These are phyloP conservation scores for Apodemia duryi DNA, from an alignment of 2,888 invertebrate genomes.

Conservation along the genomic window DNA sequence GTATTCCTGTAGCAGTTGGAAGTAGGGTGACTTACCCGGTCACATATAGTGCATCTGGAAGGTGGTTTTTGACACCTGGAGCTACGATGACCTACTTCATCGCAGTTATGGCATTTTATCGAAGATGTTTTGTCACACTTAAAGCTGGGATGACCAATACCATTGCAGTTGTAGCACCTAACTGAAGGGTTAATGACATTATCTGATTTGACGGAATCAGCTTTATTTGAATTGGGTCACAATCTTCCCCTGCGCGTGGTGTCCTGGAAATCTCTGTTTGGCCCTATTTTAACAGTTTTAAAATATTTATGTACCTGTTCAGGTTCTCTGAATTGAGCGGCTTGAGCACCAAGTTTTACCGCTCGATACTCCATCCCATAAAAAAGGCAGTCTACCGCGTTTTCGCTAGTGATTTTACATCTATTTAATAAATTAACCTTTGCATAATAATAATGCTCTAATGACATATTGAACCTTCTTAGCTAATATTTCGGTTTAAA, in stretches of 20 bases:
- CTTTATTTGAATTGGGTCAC: background rate
- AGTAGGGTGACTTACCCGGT: no score
- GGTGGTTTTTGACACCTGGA: no score
- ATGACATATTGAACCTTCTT: conserved; percentile 25
- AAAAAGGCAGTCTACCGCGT: conserved; percentile 28
- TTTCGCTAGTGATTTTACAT: conserved; percentile 25
- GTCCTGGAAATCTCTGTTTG: background rate
- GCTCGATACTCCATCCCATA: conserved; percentile 25
- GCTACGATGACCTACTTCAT: no score
- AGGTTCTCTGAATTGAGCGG: background rate
- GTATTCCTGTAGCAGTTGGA: no score
- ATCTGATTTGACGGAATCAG: background rate
- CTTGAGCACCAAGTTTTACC: conserved; percentile 22
- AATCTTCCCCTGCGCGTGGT: background rate
- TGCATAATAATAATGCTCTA: conserved; percentile 28
- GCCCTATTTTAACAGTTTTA: background rate
- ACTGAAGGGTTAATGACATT: background rate
- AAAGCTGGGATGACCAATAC: background rate
- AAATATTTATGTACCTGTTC: background rate
- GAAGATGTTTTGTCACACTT: background rate
- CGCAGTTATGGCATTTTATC: background rate
- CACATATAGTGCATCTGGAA: no score
- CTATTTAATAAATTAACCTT: conserved; percentile 26
- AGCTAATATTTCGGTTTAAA: conserved; percentile 28
- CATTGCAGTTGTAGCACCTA: background rate